Percentiles rank a stretch among this genome's conserved stretches.
These are phyloP conservation scores for Deroptyus accipitrinus DNA, from an alignment of 2,113 vertebrate genomes.

Conservation along the genomic window DNA sequence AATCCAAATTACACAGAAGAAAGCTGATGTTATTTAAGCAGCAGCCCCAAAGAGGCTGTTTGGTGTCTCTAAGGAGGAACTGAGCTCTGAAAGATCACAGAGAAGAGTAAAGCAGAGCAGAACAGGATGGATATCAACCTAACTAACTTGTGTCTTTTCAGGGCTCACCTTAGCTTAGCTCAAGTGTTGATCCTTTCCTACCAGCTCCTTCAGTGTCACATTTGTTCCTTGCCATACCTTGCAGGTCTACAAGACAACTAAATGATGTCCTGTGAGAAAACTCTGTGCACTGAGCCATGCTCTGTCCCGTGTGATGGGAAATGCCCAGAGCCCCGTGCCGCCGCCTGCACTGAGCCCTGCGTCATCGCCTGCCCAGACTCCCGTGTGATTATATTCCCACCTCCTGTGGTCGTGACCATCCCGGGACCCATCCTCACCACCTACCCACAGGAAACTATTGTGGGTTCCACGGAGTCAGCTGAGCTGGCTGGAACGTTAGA, in stretches of 20 bases:
- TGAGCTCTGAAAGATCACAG: not conserved
- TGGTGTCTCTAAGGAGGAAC: not conserved
- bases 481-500: not conserved
- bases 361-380: slow-evolving; percentile 42
- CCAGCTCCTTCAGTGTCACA: fast-evolving
- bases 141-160: fast-evolving
- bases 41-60: not conserved
- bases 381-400: slow-evolving; percentile 37
- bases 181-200: fast-evolving
- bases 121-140: not conserved
- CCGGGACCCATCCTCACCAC: slow-evolving; percentile 63
- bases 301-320: not conserved
- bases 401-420: slow-evolving; percentile 34
- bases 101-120: not conserved
- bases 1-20: not conserved
- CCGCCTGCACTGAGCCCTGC: slow-evolving; percentile 23
- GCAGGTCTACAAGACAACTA: not conserved
- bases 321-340: not conserved
- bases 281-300: not conserved
- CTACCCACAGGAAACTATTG: slow-evolving; percentile 34
- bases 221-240: not conserved
- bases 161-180: not conserved
- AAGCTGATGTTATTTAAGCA: not conserved
- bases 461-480: slow-evolving; percentile 5
- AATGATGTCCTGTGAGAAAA: slow-evolving; percentile 49